A percentile compares a stretch with the other conserved stretches of the same genome.
phyloP scores from a whole-genome alignment of 2,797 vertebrate genomes.

The Cichlasoma orientale region DNA sequence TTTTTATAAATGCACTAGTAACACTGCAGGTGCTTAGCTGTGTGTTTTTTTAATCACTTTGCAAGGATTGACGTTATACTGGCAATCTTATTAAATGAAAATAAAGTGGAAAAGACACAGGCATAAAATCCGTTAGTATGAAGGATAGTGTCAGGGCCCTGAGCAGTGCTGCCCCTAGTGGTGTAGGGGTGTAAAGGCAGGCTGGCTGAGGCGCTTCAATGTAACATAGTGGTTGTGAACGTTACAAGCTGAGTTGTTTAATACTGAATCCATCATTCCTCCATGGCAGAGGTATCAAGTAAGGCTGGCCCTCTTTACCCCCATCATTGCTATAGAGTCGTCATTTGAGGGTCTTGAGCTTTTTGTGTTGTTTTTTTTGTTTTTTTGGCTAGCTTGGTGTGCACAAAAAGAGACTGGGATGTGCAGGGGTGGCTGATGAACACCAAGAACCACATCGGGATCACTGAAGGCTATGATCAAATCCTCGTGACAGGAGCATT shows the following conservation, averaged over 20 bases:
- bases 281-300: slow-evolving; percentile 59
- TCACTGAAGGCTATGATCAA: neutral
- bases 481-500: slow-evolving; percentile 16
- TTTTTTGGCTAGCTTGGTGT: slow-evolving; percentile 5
- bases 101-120: slow-evolving; percentile 35
- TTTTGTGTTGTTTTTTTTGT: neutral
- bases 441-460: slow-evolving; percentile 22
- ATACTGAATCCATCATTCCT: slow-evolving; percentile 55
- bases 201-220: slow-evolving; percentile 63
- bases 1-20: slow-evolving; percentile 41
- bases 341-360: slow-evolving; percentile 52
- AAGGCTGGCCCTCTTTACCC: slow-evolving; percentile 59
- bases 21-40: slow-evolving; percentile 34
- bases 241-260: slow-evolving; percentile 46
- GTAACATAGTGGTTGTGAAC: slow-evolving; percentile 63
- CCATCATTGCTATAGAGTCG: slow-evolving; percentile 56
- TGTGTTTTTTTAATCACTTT: slow-evolving; percentile 44
- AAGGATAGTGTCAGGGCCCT: slow-evolving; percentile 63
- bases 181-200: slow-evolving; percentile 77
- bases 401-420: slow-evolving; percentile 1
- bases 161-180: slow-evolving; percentile 76
- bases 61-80: slow-evolving; percentile 33
- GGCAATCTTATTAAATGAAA: slow-evolving; percentile 25
- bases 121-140: slow-evolving; percentile 44
- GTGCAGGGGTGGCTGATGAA: slow-evolving; percentile 18